Percentiles rank a stretch among this genome's conserved stretches.
Evolutionary conservation across 30 jellyfish, hydroid and myxozoan species (phyloP).

Genomic region (Hydractinia symbiolongicarpus): DNA sequence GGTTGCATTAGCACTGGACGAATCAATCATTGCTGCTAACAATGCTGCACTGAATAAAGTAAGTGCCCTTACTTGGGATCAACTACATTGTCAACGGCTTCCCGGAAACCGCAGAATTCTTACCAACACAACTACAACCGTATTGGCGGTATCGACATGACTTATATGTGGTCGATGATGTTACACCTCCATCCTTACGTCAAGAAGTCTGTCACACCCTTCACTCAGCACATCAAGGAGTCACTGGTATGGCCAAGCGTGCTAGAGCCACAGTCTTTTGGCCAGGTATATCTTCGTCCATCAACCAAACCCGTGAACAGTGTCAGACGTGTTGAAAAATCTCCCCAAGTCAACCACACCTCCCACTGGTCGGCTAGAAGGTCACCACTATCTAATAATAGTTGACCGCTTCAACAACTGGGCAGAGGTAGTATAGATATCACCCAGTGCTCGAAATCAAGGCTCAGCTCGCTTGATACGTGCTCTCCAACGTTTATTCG

Average conservation of each 20-base stretch:
- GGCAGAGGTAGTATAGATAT: not conserved
- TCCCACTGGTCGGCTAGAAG: not conserved
- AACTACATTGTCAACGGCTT: no score
- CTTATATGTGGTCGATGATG: conserved; percentile 14
- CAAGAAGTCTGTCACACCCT: conserved; percentile 13
- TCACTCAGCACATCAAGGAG: not conserved
- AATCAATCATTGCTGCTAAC: conserved; percentile 8
- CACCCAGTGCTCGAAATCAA: not conserved
- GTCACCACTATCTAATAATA: conserved; percentile 6
- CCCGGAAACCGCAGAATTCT: no score
- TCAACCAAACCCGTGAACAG: not conserved
- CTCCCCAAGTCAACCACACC: conserved; percentile 6
- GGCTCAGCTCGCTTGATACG: conserved; percentile 1
- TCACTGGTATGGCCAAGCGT: conserved; percentile 11
- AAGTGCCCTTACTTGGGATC: conserved; percentile 9
- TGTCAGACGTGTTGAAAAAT: not conserved
- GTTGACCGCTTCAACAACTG: conserved; percentile 12
- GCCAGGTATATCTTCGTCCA: conserved; percentile 22
- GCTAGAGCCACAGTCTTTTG: conserved; percentile 27
- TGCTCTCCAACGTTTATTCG: not conserved
- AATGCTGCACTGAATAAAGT: not conserved
- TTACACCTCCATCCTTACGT: conserved; percentile 18
- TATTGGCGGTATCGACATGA: conserved; percentile 3
- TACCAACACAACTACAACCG: not conserved
- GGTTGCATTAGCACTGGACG: not conserved